phyloP scores from a whole-genome alignment of 2,888 invertebrate species.

The Eupeodes latifasciatus region DNA sequence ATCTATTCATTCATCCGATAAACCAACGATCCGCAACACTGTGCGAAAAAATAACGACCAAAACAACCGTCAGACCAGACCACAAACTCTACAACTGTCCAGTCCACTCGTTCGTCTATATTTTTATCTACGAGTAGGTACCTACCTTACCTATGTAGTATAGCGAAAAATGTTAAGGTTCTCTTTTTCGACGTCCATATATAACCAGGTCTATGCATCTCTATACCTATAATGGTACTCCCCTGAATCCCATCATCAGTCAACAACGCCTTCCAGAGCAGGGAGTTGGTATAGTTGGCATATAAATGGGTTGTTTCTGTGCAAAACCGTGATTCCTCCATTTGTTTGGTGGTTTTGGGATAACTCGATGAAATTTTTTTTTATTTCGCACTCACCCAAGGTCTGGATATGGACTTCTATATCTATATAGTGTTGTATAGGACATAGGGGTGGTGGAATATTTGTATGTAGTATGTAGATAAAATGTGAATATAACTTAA shows the following conservation, averaged over 20 bases:
- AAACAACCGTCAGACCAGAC: slow-evolving; percentile 52
- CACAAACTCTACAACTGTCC: slow-evolving; percentile 62
- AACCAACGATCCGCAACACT: slow-evolving; percentile 73
- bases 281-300: neutral
- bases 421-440: too few species aligned
- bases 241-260: neutral
- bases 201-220: neutral
- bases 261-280: neutral
- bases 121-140: neutral
- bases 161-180: slow-evolving; percentile 57
- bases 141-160: slow-evolving; percentile 12
- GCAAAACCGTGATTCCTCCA: slow-evolving; percentile 65
- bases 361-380: slow-evolving; percentile 12
- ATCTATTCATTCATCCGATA: slow-evolving; percentile 71
- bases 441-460: too few species aligned
- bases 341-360: slow-evolving; percentile 61
- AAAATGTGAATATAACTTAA: slow-evolving; percentile 56
- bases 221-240: neutral
- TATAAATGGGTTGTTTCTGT: slow-evolving; percentile 24
- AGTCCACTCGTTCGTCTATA: slow-evolving; percentile 52
- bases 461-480: too few species aligned
- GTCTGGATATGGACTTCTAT: neutral
- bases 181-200: slow-evolving; percentile 17
- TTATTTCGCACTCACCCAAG: slow-evolving; percentile 21
- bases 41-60: slow-evolving; percentile 46